phyloP scores from a whole-genome alignment of 2,888 invertebrate species.

The Nasonovia ribisnigri region DNA sequence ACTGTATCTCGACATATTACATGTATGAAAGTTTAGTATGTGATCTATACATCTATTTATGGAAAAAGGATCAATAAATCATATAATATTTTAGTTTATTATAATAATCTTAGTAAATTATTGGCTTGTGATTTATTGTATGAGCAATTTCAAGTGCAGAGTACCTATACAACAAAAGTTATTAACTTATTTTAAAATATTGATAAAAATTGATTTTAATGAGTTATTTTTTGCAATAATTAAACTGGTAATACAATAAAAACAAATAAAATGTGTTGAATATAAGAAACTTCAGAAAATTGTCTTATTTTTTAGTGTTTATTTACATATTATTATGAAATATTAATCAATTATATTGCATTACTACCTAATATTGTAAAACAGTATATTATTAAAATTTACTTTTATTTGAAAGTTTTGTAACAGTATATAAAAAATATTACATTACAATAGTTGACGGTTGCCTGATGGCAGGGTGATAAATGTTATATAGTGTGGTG shows the following conservation, averaged over 20 bases:
- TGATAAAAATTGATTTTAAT: no score
- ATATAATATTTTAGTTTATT: no score
- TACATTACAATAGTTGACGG: background rate
- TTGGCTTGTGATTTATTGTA: no score
- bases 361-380: background rate
- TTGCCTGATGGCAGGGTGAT: fast-evolving
- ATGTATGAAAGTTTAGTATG: no score
- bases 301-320: background rate
- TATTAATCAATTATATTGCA: background rate
- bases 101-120: no score
- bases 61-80: no score
- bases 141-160: no score
- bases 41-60: no score
- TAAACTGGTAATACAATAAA: background rate
- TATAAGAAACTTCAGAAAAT: background rate
- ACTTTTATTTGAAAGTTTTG: background rate
- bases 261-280: background rate
- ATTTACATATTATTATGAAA: background rate
- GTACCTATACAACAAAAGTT: no score
- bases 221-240: no score
- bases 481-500: background rate
- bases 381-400: background rate
- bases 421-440: background rate
- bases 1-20: no score
- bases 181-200: no score